These are phyloP conservation scores for Vollenhovia emeryi DNA, from an alignment of 1,140 invertebrate species.

Conservation along the genomic window DNA sequence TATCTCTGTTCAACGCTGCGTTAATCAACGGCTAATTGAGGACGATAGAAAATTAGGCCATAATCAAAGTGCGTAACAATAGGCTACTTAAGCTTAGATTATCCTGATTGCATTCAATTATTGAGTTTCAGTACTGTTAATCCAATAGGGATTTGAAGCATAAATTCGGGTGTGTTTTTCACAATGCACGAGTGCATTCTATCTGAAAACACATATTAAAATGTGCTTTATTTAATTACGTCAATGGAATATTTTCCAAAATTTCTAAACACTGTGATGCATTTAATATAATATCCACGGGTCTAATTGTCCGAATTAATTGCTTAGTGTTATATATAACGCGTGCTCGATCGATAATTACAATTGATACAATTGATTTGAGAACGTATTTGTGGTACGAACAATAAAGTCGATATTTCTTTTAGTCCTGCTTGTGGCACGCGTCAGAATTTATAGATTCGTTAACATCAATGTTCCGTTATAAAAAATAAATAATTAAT, in stretches of 20 bases:
- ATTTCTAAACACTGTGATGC: background rate
- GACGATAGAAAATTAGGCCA: slow-evolving; percentile 44
- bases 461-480: background rate
- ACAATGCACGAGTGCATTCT: background rate
- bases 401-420: slow-evolving; percentile 3
- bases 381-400: background rate
- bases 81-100: slow-evolving; percentile 33
- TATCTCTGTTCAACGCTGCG: background rate
- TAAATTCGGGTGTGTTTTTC: slow-evolving; percentile 13
- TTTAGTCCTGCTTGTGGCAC: background rate
- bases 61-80: slow-evolving; percentile 43
- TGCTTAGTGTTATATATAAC: background rate
- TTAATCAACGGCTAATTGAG: slow-evolving; percentile 17
- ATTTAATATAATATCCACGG: background rate
- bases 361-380: slow-evolving; percentile 13
- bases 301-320: background rate
- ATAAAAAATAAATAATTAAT: background rate
- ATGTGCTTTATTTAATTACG: background rate
- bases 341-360: background rate
- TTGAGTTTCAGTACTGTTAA: background rate
- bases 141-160: slow-evolving; percentile 1
- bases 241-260: background rate
- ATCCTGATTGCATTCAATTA: slow-evolving; percentile 38
- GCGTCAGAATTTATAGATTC: background rate
- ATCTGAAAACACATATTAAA: background rate